Percentiles rank a stretch among this genome's conserved stretches.
These are phyloP conservation scores for Parnassius mnemosyne DNA, from an alignment of 2,888 invertebrate genomes.

Conservation along the genomic window DNA sequence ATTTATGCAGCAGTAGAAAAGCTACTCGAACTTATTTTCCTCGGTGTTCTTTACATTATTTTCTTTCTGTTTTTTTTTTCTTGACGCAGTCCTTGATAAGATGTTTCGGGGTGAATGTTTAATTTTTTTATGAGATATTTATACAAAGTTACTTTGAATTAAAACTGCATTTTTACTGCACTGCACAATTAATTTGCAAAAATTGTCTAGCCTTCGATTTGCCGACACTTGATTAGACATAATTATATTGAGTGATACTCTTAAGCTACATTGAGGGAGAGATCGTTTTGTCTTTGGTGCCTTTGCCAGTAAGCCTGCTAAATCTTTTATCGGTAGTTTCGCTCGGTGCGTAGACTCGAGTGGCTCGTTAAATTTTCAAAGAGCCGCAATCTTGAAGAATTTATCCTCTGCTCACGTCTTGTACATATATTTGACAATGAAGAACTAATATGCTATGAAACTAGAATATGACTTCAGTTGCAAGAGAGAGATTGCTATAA, in stretches of 20 bases:
- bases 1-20: slow-evolving; percentile 57
- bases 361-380: slow-evolving; percentile 49
- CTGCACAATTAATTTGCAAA: too few species aligned
- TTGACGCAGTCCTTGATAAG: not conserved
- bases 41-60: slow-evolving; percentile 33
- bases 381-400: slow-evolving; percentile 40
- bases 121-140: too few species aligned
- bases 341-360: slow-evolving; percentile 37
- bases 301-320: slow-evolving; percentile 50
- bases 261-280: slow-evolving; percentile 30
- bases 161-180: too few species aligned
- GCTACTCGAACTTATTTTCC: slow-evolving; percentile 52
- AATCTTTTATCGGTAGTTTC: slow-evolving; percentile 58
- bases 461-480: slow-evolving; percentile 6
- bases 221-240: not conserved
- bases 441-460: slow-evolving; percentile 20
- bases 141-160: too few species aligned
- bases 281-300: slow-evolving; percentile 51
- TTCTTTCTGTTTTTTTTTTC: slow-evolving; percentile 12
- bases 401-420: slow-evolving; percentile 29
- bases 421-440: slow-evolving; percentile 14
- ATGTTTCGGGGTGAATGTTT: not conserved
- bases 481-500: too few species aligned
- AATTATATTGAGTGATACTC: not conserved
- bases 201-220: too few species aligned